A percentile compares a stretch with the other conserved stretches of the same genome.
Conservation (phyloP, 1,140 invertebrate genomes). For the Diabrotica virgifera region DNA sequence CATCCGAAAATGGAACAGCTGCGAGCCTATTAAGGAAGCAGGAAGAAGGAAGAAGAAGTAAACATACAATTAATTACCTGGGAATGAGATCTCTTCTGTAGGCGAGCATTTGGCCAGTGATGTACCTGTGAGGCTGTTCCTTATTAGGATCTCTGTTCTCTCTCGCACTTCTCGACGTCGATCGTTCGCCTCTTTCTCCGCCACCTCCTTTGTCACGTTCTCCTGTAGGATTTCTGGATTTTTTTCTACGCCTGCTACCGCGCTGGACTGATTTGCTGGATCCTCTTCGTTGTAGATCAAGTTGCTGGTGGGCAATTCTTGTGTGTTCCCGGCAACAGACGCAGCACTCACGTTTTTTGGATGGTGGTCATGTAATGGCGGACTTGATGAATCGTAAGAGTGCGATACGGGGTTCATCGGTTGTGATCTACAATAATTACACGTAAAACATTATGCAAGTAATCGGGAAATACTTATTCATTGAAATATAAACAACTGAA, state of each 20-base stretch:
- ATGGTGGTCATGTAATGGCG: slow-evolving; percentile 21
- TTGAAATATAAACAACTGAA: too few species aligned
- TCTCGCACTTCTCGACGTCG: slow-evolving; percentile 8
- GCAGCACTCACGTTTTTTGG: slow-evolving; percentile 58
- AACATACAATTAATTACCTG: slow-evolving; percentile 13
- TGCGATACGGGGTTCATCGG: not conserved
- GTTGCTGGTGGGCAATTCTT: slow-evolving; percentile 14
- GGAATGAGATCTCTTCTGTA: slow-evolving; percentile 41
- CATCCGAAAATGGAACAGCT: too few species aligned
- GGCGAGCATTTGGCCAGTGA: slow-evolving; percentile 41
- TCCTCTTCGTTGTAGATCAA: slow-evolving; percentile 37
- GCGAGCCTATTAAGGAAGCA: too few species aligned
- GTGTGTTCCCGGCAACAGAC: slow-evolving; percentile 54
- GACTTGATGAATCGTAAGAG: not conserved
- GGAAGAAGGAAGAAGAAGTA: too few species aligned
- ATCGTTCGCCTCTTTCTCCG: slow-evolving; percentile 25
- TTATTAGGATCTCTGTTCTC: slow-evolving; percentile 25
- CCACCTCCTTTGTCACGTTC: slow-evolving; percentile 10
- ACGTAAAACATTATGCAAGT: too few species aligned
- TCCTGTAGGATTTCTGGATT: slow-evolving; percentile 5
- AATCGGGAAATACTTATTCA: too few species aligned
- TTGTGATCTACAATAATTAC: too few species aligned
- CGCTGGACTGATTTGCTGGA: slow-evolving; percentile 33
- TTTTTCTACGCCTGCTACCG: slow-evolving; percentile 41
- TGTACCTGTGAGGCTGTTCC: slow-evolving; percentile 25